A percentile compares a stretch with the other conserved stretches of the same genome.
Evolutionary conservation across 2,797 vertebrate genomes (phyloP).

Genomic region (Sebastiscus tertius): DNA sequence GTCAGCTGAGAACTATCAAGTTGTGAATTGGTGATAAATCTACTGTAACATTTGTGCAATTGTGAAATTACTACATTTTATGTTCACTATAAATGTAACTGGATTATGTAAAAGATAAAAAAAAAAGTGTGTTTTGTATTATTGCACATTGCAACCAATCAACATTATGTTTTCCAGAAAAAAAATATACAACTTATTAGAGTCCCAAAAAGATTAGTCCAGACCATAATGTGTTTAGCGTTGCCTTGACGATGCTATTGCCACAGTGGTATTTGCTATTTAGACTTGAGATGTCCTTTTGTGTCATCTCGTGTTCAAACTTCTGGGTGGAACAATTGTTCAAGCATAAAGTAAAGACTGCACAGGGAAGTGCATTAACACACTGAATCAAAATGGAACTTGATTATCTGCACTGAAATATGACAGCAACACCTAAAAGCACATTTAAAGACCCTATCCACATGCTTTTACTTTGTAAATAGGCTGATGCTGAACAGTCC

Average conservation of each 20-base stretch:
- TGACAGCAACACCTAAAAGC: slow-evolving; percentile 27
- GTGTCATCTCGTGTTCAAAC: slow-evolving; percentile 6
- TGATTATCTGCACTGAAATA: slow-evolving; percentile 7
- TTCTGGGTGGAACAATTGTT: slow-evolving; percentile 11
- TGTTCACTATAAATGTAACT: slow-evolving; percentile 9
- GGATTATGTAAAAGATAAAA: slow-evolving; percentile 7
- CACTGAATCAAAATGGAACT: slow-evolving; percentile 20
- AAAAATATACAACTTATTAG: neutral
- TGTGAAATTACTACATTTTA: slow-evolving; percentile 25
- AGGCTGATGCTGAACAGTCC: slow-evolving; percentile 29
- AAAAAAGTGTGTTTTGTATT: neutral
- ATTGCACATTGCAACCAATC: slow-evolving; percentile 43
- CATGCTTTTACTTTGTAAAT: slow-evolving; percentile 12
- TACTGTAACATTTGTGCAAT: slow-evolving; percentile 2
- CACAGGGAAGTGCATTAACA: slow-evolving; percentile 27
- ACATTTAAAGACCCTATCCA: slow-evolving; percentile 19
- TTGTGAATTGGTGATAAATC: neutral
- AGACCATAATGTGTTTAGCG: slow-evolving; percentile 2
- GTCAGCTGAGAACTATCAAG: slow-evolving; percentile 28
- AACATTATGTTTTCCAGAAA: slow-evolving; percentile 9
- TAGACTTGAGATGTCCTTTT: slow-evolving; percentile 3
- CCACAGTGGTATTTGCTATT: slow-evolving; percentile 13
- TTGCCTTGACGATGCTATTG: slow-evolving; percentile 11
- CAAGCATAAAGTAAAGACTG: slow-evolving; percentile 19
- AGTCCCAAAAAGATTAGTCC: slow-evolving; percentile 13